Conservation (phyloP, 2,113 vertebrate genomes). For the Tychaedon coryphoeus region DNA sequence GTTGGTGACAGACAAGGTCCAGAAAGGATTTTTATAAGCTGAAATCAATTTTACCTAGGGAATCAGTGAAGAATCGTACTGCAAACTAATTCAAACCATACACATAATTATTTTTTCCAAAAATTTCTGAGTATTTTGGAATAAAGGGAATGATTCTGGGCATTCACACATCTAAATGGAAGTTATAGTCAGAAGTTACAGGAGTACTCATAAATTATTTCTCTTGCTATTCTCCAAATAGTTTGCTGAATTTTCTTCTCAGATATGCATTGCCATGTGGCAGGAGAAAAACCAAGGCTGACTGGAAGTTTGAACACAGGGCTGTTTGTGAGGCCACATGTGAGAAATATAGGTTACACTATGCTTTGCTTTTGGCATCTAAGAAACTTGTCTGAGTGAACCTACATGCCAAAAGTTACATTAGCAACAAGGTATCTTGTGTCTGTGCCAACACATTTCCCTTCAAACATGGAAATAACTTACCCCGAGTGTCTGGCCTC, state of each 20-base stretch:
- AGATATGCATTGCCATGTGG: not conserved
- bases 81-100: not conserved
- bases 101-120: not conserved
- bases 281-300: not conserved
- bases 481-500: not conserved
- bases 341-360: not conserved
- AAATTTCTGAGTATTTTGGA: not conserved
- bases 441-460: conserved; percentile 2
- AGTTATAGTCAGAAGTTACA: not conserved
- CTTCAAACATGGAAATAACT: conserved; percentile 23
- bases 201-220: not conserved
- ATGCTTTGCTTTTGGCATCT: not conserved
- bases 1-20: conserved; percentile 22
- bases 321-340: not conserved
- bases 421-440: conserved; percentile 24
- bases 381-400: not conserved
- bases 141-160: not conserved
- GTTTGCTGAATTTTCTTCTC: not conserved
- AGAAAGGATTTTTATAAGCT: conserved; percentile 11
- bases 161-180: not conserved
- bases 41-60: not conserved
- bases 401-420: conserved; percentile 49
- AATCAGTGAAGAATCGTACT: not conserved
- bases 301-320: not conserved
- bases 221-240: not conserved